Percentiles rank a stretch among this genome's conserved stretches.
phyloP scores from a whole-genome alignment of 1,140 invertebrate genomes.

The Drosophila murphyi region DNA sequence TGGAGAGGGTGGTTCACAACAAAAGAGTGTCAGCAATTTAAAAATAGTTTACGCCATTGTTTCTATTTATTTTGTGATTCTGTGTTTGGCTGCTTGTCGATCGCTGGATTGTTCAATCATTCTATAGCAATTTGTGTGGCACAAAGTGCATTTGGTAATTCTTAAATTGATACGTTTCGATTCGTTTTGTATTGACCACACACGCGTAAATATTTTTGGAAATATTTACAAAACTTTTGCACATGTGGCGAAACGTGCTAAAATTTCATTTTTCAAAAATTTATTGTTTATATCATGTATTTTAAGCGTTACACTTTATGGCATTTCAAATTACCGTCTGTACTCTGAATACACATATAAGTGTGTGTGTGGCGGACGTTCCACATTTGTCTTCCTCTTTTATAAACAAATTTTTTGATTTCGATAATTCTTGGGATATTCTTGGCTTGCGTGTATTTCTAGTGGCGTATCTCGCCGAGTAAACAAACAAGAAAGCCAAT shows the following conservation, averaged over 20 bases:
- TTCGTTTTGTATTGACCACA: constrained; percentile 34
- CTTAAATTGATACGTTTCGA: constrained; percentile 33
- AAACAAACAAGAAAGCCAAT: constrained; percentile 74
- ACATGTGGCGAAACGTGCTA: constrained; percentile 79
- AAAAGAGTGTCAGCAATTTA: constrained; percentile 80
- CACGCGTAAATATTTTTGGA: constrained; percentile 70
- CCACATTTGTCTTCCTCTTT: constrained; percentile 80
- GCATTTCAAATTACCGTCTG: constrained; percentile 48
- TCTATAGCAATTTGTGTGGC: constrained; percentile 27
- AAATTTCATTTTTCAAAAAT: constrained; percentile 69
- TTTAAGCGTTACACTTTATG: constrained; percentile 81
- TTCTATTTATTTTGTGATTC: constrained; percentile 71
- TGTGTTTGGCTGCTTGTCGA: constrained; percentile 19
- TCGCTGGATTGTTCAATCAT: constrained; percentile 44
- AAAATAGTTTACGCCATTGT: constrained; percentile 74
- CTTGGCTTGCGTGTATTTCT: constrained; percentile 72
- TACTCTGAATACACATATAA: background rate
- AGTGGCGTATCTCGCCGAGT: constrained; percentile 69
- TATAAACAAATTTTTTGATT: constrained; percentile 77
- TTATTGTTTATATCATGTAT: constrained; percentile 76
- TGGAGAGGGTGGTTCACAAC: constrained; percentile 33
- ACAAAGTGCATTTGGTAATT: constrained; percentile 59
- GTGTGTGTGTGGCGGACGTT: constrained; percentile 61
- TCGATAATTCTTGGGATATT: constrained; percentile 75
- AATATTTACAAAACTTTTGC: constrained; percentile 78